A percentile compares a stretch with the other conserved stretches of the same genome.
phyloP scores from a whole-genome alignment of 2,888 invertebrate species.

The Phalangium opilio region DNA sequence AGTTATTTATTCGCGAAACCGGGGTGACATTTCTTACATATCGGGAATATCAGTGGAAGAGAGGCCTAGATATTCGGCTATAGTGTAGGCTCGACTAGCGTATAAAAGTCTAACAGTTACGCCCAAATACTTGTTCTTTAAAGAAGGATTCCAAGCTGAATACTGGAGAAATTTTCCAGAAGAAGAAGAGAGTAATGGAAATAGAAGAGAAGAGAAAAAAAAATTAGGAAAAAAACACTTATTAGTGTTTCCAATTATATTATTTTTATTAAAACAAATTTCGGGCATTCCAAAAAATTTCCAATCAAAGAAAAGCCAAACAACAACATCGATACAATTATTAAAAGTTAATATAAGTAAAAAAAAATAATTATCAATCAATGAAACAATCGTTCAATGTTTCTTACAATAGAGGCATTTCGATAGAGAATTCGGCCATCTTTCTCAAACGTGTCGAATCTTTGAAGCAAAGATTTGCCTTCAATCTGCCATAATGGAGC shows the following conservation, averaged over 20 bases:
- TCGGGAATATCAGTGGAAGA: neutral
- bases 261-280: no score
- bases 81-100: constrained; percentile 13
- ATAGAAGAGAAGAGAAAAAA: no score
- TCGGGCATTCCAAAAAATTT: no score
- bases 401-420: constrained; percentile 68
- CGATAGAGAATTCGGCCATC: constrained; percentile 65
- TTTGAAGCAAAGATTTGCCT: constrained; percentile 50
- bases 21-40: neutral
- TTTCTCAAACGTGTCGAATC: constrained; percentile 51
- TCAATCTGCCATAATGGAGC: constrained; percentile 85
- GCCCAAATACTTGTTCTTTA: constrained; percentile 16
- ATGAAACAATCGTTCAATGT: neutral
- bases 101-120: constrained; percentile 18
- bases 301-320: no score
- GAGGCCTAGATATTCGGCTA: constrained; percentile 16
- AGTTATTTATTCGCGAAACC: neutral
- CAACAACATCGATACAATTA: no score
- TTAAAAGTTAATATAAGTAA: no score
- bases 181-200: no score
- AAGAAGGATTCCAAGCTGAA: constrained; percentile 21
- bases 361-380: neutral
- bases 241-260: no score
- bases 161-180: constrained; percentile 14
- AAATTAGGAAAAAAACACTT: no score